A percentile compares a stretch with the other conserved stretches of the same genome.
Evolutionary conservation across 2,797 vertebrate species (phyloP).

Genomic region (Sebastolobus alascanus): DNA sequence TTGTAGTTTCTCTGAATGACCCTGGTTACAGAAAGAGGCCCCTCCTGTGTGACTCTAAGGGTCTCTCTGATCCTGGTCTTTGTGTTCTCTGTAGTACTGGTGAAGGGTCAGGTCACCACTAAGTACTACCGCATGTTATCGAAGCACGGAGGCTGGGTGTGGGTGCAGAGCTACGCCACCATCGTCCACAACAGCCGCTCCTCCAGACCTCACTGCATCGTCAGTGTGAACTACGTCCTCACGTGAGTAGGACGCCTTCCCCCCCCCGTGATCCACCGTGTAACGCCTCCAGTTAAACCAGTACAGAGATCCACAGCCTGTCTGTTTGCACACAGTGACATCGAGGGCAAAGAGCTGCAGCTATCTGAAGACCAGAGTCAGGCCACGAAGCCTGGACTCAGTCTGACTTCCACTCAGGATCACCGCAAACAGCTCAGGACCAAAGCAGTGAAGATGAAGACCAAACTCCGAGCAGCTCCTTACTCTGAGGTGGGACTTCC

Average conservation of each 20-base stretch:
- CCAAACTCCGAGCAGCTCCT: constrained; percentile 88
- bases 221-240: constrained; percentile 98
- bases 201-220: constrained; percentile 95
- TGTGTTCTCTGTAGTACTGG: constrained; percentile 86
- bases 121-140: constrained; percentile 96
- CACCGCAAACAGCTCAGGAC: constrained; percentile 88
- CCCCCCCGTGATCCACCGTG: no score
- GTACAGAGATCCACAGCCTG: neutral
- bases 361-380: constrained; percentile 92
- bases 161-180: constrained; percentile 97
- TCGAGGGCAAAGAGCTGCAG: constrained; percentile 92
- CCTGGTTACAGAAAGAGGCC: neutral
- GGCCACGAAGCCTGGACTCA: constrained; percentile 82
- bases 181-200: constrained; percentile 97
- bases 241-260: constrained; percentile 88
- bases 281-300: neutral
- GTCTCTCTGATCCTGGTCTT: neutral
- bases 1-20: neutral
- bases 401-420: constrained; percentile 88
- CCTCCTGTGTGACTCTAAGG: neutral
- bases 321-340: constrained; percentile 85
- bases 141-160: constrained; percentile 97
- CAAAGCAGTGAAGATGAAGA: constrained; percentile 89
- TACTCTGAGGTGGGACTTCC: constrained; percentile 88
- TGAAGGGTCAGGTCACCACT: constrained; percentile 97